Evolutionary conservation across 2,797 vertebrate genomes (phyloP).

Genomic region (Phoeniculus purpureus): DNA sequence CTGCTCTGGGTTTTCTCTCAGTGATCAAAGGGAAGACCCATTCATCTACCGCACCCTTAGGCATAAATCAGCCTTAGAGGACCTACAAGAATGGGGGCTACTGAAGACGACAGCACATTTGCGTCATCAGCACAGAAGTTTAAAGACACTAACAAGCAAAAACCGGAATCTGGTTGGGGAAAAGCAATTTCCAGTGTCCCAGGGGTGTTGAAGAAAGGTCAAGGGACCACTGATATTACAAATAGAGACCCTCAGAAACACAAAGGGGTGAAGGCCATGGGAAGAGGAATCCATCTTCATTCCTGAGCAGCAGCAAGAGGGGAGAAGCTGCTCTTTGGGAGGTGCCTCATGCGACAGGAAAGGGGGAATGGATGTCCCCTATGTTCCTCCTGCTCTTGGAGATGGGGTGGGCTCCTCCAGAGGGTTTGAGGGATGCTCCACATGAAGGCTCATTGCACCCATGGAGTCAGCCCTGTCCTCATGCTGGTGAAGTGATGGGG

Average conservation of each 20-base stretch:
- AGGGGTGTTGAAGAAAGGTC: not conserved
- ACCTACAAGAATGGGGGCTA: not conserved
- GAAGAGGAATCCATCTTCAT: not conserved
- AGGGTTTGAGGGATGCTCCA: not conserved
- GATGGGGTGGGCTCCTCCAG: not conserved
- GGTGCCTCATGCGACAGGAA: fast-evolving
- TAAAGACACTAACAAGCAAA: not conserved
- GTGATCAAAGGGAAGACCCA: not conserved
- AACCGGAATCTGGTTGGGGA: not conserved
- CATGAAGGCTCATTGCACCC: fast-evolving
- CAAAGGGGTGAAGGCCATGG: fast-evolving
- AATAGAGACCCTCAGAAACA: fast-evolving
- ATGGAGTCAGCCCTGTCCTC: not conserved
- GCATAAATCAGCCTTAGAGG: fast-evolving
- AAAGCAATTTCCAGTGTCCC: not conserved
- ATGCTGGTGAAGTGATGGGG: not conserved
- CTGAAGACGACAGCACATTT: not conserved
- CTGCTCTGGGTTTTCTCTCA: not conserved
- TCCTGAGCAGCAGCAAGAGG: not conserved
- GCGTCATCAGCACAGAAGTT: not conserved
- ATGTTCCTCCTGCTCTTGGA: not conserved
- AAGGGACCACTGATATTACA: fast-evolving
- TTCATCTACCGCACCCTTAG: not conserved
- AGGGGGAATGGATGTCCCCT: not conserved
- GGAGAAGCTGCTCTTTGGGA: not conserved